phyloP scores from a whole-genome alignment of 2,797 vertebrate genomes.

The Aeoliscus strigatus region DNA sequence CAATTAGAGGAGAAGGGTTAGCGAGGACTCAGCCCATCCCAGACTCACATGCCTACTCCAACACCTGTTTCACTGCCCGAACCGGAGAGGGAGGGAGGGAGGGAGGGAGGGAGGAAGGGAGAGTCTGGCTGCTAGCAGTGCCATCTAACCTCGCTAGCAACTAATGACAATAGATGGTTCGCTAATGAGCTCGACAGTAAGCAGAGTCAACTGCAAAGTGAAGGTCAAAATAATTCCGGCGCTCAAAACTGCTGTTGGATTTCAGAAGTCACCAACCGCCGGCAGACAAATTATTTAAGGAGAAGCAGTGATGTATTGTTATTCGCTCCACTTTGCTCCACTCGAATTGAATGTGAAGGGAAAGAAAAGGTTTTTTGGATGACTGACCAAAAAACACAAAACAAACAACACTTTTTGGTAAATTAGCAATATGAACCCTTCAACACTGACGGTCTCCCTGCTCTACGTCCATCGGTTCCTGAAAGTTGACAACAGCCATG shows the following conservation, averaged over 20 bases:
- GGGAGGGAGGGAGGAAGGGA: conserved; percentile 13
- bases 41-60: conserved; percentile 50
- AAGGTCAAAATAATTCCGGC: conserved; percentile 72
- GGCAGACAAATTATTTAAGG: conserved; percentile 72
- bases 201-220: conserved; percentile 70
- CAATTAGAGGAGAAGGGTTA: conserved; percentile 66
- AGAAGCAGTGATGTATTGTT: conserved; percentile 18
- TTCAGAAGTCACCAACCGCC: conserved; percentile 73
- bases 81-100: conserved; percentile 20
- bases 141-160: conserved; percentile 59
- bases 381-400: too few relatives aligned
- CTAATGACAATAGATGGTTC: conserved; percentile 75
- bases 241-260: conserved; percentile 66
- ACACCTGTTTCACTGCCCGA: conserved; percentile 68
- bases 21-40: conserved; percentile 51
- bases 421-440: too few relatives aligned
- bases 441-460: too few relatives aligned
- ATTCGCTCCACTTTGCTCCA: too few relatives aligned
- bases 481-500: too few relatives aligned
- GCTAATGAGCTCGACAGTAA: conserved; percentile 71
- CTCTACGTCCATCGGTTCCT: too few relatives aligned
- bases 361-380: too few relatives aligned
- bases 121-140: conserved; percentile 44
- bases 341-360: too few relatives aligned
- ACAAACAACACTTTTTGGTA: too few relatives aligned